Evolutionary conservation across 2,888 invertebrate genomes (phyloP), one percentile per base, ranked within the genome.

Genomic region (Notocelia uddmanniana): DNA sequence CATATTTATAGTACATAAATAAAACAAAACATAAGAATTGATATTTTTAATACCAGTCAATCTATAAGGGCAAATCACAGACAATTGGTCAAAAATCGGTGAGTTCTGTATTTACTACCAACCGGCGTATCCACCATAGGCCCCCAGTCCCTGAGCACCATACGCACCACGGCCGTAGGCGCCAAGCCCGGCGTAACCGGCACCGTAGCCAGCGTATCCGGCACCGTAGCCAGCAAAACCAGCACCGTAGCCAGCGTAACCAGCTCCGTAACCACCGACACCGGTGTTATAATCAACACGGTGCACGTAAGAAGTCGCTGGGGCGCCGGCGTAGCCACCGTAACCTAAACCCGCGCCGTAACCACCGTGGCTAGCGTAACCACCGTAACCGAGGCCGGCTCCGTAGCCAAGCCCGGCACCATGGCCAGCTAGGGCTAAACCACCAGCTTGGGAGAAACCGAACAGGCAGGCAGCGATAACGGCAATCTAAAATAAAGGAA

Each of bases 211-310:
- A 21, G 15, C 41, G 37, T 55, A 31, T 10, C 55, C 31, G 10
- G 55, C 55, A 2, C 57, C 57, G 57, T 57, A 57, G 31, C 57
- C 31, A 57, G 50, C 50, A 11, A 3, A 48, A 48, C 48, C 57
- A 3, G 58, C 58, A 11, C 58, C 58, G 19, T 37, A 19, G n/a
- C 58, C 45, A 23, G 23, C 60, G 21, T 57, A 31, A 10, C 55
- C 57, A 18, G 41, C 41, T n/a, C 54, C 54, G 54, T 55, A 26
- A n/a, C 54, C 57, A 34, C 41, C 60, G 13, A 45, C 23, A 23
- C 60, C 60, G n/a, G 60, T 45, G 60, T 60, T 60, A 23, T 60
- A 60, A n/a, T 60, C 45, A n/a, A 60, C 60, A 23, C 60, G 60
- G 60, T 45, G 60, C n/a, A 60, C 60, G 45, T 45, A 45, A 9